phyloP scores from a whole-genome alignment of 2,113 vertebrate genomes.

The Megaleporinus macrocephalus region DNA sequence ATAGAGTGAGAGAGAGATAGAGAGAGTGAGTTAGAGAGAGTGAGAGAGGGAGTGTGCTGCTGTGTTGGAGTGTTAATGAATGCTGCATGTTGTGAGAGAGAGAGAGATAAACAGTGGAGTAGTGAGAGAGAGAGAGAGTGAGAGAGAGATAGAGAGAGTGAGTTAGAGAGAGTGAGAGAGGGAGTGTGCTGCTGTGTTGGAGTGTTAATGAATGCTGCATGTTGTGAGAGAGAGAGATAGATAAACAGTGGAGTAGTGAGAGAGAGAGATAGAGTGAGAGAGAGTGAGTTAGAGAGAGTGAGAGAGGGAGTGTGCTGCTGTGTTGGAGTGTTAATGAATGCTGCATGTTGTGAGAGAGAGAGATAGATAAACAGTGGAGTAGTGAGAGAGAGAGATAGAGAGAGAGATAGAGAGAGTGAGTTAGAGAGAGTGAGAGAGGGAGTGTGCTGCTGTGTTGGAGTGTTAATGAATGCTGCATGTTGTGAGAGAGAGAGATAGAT shows the following conservation, averaged over 20 bases:
- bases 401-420: neutral
- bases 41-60: neutral
- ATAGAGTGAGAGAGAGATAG: neutral
- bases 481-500: neutral
- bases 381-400: neutral
- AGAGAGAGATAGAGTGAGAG: neutral
- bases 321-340: too few species aligned
- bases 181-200: too few species aligned
- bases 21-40: neutral
- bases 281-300: neutral
- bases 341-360: too few species aligned
- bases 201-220: too few species aligned
- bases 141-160: neutral
- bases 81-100: neutral
- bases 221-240: too few species aligned
- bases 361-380: too few species aligned
- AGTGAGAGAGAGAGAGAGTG: neutral
- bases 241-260: too few species aligned
- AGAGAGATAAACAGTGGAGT: too few species aligned
- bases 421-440: conserved; percentile 23
- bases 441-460: too few species aligned
- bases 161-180: neutral
- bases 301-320: neutral
- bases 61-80: too few species aligned
- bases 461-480: neutral